These are phyloP conservation scores for Hipposideros larvatus DNA, from an alignment of 2,797 vertebrate species.

Conservation along the genomic window DNA sequence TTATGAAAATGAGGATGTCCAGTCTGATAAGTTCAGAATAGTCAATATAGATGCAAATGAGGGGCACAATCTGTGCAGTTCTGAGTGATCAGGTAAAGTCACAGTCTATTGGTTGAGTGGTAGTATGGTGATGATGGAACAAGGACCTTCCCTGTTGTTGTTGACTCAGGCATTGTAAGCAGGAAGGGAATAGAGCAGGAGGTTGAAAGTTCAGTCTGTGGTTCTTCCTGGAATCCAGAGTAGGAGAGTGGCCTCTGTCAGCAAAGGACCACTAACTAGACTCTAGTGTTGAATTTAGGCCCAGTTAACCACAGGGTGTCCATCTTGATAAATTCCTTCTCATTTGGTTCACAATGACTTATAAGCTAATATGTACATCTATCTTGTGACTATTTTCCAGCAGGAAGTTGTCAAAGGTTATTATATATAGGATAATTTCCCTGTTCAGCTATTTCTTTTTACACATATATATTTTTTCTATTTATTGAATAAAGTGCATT, in stretches of 20 bases:
- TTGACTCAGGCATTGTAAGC: neutral
- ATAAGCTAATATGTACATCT: neutral
- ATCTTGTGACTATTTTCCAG: neutral
- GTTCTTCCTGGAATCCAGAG: neutral
- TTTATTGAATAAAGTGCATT: neutral
- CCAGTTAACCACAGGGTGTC: neutral
- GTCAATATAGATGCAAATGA: neutral
- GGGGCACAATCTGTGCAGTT: neutral
- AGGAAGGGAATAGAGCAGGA: neutral
- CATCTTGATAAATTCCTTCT: neutral
- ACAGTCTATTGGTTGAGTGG: neutral
- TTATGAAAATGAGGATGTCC: neutral
- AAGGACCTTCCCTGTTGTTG: neutral
- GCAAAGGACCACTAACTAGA: neutral
- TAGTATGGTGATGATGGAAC: neutral
- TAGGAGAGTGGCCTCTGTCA: no score
- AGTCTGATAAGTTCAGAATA: neutral
- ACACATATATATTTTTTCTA: neutral
- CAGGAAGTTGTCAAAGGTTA: neutral
- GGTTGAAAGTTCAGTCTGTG: neutral
- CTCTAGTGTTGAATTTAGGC: neutral
- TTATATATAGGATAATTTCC: slow-evolving; percentile 1
- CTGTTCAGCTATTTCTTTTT: neutral
- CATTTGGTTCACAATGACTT: neutral
- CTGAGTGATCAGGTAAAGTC: neutral